A percentile compares a stretch with the other conserved stretches of the same genome.
Evolutionary conservation across 2,797 vertebrate species (phyloP).

Genomic region (Ptychobarbus kaznakovi): DNA sequence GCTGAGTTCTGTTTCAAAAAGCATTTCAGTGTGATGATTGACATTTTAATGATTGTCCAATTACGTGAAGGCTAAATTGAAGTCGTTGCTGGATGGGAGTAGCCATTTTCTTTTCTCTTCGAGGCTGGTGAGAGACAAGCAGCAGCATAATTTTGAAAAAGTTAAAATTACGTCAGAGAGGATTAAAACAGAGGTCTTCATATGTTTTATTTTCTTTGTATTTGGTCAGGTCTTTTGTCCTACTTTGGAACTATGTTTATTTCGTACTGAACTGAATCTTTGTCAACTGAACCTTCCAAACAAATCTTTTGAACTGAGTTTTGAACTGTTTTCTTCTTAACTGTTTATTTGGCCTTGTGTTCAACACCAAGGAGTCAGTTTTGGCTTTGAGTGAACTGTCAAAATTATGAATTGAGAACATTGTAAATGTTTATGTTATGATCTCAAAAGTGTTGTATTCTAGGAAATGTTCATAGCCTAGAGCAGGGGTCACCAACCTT

Average conservation of each 20-base stretch:
- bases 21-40: neutral
- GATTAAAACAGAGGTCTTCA: neutral
- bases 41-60: neutral
- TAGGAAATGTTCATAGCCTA: neutral
- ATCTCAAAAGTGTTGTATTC: neutral
- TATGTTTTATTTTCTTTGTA: neutral
- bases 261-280: too few relatives aligned
- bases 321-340: too few relatives aligned
- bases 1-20: neutral
- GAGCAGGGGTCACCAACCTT: too few relatives aligned
- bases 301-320: neutral
- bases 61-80: neutral
- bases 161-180: neutral
- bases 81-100: neutral
- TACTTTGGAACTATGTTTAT: too few relatives aligned
- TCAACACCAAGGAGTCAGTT: too few relatives aligned
- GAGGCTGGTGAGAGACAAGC: neutral
- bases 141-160: neutral
- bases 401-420: neutral
- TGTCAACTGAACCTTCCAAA: neutral
- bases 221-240: too few relatives aligned
- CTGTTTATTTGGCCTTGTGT: too few relatives aligned
- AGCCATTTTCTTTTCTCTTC: neutral
- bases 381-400: neutral
- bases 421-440: neutral